Evolutionary conservation across 2,797 vertebrate genomes (phyloP).

Genomic region (Chaenodraco wilsoni): DNA sequence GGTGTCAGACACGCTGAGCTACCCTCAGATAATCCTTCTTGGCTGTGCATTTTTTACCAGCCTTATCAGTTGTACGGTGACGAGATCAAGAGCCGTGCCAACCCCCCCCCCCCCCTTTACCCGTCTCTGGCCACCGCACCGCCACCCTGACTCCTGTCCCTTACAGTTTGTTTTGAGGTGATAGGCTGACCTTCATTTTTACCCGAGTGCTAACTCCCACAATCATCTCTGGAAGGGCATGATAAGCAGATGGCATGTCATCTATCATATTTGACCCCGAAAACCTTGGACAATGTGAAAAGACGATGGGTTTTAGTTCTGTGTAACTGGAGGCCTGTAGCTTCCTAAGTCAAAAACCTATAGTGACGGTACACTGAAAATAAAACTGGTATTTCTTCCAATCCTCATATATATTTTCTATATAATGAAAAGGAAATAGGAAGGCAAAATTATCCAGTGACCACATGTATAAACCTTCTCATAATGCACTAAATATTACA

Average conservation of each 20-base stretch:
- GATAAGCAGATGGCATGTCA: constrained; percentile 82
- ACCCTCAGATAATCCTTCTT: constrained; percentile 77
- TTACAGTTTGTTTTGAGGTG: constrained; percentile 66
- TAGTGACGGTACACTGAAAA: constrained; percentile 17
- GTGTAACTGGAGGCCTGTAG: constrained; percentile 29
- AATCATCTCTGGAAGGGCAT: constrained; percentile 75
- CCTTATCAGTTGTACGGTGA: constrained; percentile 77
- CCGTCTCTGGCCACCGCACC: constrained; percentile 20
- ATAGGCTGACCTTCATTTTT: constrained; percentile 81
- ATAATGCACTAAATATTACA: constrained; percentile 31
- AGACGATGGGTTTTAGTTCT: constrained; percentile 59
- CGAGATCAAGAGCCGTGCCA: constrained; percentile 70
- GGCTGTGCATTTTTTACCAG: constrained; percentile 70
- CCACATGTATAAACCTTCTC: constrained; percentile 18
- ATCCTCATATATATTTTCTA: constrained; percentile 22
- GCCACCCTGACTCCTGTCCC: constrained; percentile 50
- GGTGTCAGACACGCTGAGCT: constrained; percentile 73
- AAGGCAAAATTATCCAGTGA: constrained; percentile 26
- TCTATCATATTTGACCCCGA: constrained; percentile 83
- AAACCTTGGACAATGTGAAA: constrained; percentile 72
- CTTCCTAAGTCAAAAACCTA: constrained; percentile 8
- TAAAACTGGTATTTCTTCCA: constrained; percentile 6
- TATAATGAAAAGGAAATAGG: constrained; percentile 33
- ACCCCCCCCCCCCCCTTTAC: constrained; percentile 44
- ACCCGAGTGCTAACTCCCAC: constrained; percentile 55